Percentiles rank a stretch among this genome's conserved stretches.
Conservation (phyloP, 2,113 vertebrate species). For the Chloebia gouldiae region DNA sequence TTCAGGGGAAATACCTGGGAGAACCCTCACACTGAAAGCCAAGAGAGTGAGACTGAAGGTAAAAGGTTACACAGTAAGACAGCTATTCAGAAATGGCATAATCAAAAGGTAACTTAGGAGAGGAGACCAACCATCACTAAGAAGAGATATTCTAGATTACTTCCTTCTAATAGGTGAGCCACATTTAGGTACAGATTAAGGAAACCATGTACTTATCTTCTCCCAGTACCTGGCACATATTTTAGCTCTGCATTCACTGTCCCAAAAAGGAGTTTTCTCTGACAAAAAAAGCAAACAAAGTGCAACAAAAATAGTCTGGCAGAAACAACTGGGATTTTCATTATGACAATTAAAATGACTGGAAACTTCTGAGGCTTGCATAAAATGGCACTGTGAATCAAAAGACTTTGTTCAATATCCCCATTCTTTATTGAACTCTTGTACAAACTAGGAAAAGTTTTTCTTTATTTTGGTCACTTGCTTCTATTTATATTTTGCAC, state of each 20-base stretch:
- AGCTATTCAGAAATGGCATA: neutral
- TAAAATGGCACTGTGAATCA: neutral
- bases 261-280: neutral
- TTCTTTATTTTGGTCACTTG: neutral
- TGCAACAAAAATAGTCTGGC: neutral
- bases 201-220: neutral
- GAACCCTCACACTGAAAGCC: neutral
- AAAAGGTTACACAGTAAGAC: neutral
- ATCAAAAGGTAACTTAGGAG: neutral
- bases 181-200: neutral
- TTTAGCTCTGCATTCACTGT: neutral
- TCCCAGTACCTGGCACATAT: neutral
- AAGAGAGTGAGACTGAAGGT: neutral
- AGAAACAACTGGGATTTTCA: neutral
- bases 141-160: neutral
- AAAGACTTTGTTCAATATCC: neutral
- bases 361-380: neutral
- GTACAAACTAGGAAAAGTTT: neutral
- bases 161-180: neutral
- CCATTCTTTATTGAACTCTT: neutral
- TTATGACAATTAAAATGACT: neutral
- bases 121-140: neutral
- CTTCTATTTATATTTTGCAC: conserved; percentile 23
- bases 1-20: neutral
- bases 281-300: neutral